Percentiles rank a stretch among this genome's conserved stretches.
Conservation (phyloP, 2,113 vertebrate genomes). For the Entomyzon cyanotis region DNA sequence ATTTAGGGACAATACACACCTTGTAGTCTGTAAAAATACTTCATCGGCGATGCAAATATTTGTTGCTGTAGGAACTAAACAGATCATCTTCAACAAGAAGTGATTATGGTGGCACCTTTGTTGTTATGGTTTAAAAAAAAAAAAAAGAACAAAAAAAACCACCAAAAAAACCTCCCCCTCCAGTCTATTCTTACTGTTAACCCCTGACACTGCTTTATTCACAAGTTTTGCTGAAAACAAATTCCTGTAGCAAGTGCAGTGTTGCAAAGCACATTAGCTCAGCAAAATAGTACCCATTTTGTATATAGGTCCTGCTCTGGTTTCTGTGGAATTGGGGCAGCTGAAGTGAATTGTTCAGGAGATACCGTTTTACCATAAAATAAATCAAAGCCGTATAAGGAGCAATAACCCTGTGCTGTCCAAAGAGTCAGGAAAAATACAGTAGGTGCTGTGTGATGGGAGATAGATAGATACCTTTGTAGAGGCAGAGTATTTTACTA, state of each 20-base stretch:
- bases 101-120: not conserved
- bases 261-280: not conserved
- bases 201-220: not conserved
- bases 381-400: not conserved
- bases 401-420: not conserved
- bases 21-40: not conserved
- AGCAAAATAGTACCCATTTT: not conserved
- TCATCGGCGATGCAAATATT: not conserved
- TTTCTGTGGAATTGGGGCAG: not conserved
- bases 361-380: not conserved
- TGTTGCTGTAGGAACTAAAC: not conserved
- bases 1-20: not conserved
- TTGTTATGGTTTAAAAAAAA: not conserved
- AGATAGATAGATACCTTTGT: fast-evolving
- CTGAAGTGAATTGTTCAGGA: not conserved
- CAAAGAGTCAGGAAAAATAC: not conserved
- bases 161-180: not conserved
- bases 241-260: not conserved
- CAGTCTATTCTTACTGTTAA: not conserved
- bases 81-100: not conserved
- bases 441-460: not conserved
- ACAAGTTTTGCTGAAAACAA: not conserved
- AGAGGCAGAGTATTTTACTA: not conserved
- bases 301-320: not conserved
- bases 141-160: not conserved